Percentiles rank a stretch among this genome's conserved stretches.
Evolutionary conservation across 1,140 invertebrate species (phyloP).

Genomic region (Micrasema minimum): DNA sequence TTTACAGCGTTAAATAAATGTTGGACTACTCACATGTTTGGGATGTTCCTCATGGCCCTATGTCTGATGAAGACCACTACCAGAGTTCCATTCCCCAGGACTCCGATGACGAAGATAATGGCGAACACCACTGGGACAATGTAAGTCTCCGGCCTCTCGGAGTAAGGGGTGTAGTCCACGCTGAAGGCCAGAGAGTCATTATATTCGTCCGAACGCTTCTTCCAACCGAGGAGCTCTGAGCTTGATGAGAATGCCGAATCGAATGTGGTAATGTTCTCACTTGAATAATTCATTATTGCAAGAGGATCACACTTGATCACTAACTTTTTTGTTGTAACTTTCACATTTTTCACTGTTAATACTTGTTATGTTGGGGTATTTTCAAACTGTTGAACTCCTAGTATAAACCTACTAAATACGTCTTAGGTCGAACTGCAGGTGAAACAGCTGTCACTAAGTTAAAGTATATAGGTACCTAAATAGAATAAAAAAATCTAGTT

Average conservation of each 20-base stretch:
- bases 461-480: too few species aligned
- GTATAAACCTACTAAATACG: too few species aligned
- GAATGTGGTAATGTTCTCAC: background rate
- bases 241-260: constrained; percentile 14
- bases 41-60: constrained; percentile 80
- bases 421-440: too few species aligned
- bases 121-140: constrained; percentile 83
- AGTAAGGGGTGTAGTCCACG: constrained; percentile 71
- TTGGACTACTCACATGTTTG: constrained; percentile 77
- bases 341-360: too few species aligned
- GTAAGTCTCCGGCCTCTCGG: constrained; percentile 78
- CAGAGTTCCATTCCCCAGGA: constrained; percentile 84
- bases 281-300: constrained; percentile 13
- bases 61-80: constrained; percentile 79
- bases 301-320: too few species aligned
- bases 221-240: background rate
- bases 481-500: too few species aligned
- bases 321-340: too few species aligned
- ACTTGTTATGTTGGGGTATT: too few species aligned
- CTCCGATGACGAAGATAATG: constrained; percentile 83
- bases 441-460: too few species aligned
- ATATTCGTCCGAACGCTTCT: background rate
- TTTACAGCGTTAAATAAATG: too few species aligned
- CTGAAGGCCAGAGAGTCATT: constrained; percentile 17
- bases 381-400: too few species aligned